A percentile compares a stretch with the other conserved stretches of the same genome.
These are phyloP conservation scores for Coptodon bakossiorum DNA, from an alignment of 2,113 vertebrate genomes.

Conservation along the genomic window DNA sequence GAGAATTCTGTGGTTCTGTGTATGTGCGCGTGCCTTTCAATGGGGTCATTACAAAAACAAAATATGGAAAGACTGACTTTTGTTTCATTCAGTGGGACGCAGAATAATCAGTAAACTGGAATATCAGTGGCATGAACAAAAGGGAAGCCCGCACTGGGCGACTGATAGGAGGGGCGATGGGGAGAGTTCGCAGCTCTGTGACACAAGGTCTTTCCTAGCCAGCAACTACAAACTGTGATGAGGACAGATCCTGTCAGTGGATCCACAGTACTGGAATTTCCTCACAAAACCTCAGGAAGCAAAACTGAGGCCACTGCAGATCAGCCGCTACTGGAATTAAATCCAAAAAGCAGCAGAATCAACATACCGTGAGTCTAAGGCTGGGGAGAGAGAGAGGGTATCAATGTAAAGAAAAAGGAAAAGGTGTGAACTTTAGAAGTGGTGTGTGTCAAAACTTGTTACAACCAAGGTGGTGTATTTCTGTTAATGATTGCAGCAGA, in stretches of 20 bases:
- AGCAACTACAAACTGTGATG: conserved; percentile 41
- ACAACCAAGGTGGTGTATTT: conserved; percentile 11
- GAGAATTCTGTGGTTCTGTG: not conserved
- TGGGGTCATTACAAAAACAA: conserved; percentile 8
- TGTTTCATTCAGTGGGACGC: not conserved
- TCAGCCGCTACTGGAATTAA: conserved; percentile 58
- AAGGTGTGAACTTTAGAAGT: conserved; percentile 56
- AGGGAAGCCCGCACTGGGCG: not conserved
- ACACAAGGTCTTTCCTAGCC: conserved; percentile 41
- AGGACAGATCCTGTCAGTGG: conserved; percentile 66
- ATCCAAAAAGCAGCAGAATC: conserved; percentile 4
- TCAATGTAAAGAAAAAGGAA: conserved; percentile 24
- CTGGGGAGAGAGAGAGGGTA: not conserved
- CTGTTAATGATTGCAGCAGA: conserved; percentile 32
- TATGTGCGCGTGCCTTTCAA: not conserved
- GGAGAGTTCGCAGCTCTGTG: conserved; percentile 34
- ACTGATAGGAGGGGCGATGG: not conserved
- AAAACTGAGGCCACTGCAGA: conserved; percentile 36
- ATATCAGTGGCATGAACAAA: not conserved
- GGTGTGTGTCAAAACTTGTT: conserved; percentile 45
- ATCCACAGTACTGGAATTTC: conserved; percentile 54
- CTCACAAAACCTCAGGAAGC: conserved; percentile 63
- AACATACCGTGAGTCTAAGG: conserved; percentile 14
- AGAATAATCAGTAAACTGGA: conserved; percentile 4
- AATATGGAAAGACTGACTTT: conserved; percentile 14